Conservation (phyloP, 2,113 vertebrate genomes). For the Aegithalos caudatus region DNA sequence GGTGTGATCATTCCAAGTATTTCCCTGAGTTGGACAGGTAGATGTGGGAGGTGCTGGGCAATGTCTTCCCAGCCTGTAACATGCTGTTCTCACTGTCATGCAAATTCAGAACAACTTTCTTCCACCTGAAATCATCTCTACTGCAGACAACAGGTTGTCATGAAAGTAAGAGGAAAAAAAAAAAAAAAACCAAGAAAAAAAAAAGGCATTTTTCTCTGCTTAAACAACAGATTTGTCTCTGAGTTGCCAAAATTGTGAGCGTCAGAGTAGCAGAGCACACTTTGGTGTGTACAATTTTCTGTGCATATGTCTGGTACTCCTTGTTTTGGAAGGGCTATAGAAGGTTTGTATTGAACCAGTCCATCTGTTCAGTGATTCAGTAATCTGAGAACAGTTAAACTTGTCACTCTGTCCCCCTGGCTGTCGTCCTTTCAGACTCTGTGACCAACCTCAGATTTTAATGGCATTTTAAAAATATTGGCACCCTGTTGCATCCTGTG, state of each 20-base stretch:
- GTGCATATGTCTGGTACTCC: slow-evolving; percentile 22
- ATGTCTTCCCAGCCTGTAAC: neutral
- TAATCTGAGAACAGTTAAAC: neutral
- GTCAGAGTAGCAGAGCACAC: neutral
- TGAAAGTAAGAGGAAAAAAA: neutral
- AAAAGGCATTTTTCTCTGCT: neutral
- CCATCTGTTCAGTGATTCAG: slow-evolving; percentile 33
- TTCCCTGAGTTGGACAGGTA: neutral
- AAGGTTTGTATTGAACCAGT: neutral
- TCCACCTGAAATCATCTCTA: neutral
- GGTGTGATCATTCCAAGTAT: neutral
- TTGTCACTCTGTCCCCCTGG: neutral
- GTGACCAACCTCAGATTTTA: neutral
- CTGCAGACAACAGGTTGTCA: neutral
- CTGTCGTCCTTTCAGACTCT: neutral
- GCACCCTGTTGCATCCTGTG: neutral
- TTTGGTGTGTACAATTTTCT: neutral
- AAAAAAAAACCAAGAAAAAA: too few relatives aligned
- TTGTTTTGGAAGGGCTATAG: slow-evolving; percentile 12
- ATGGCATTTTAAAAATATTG: neutral
- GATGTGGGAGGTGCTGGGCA: neutral
- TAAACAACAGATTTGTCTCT: slow-evolving; percentile 25
- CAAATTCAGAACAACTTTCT: neutral
- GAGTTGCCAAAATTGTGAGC: neutral
- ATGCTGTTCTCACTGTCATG: neutral